A percentile compares a stretch with the other conserved stretches of the same genome.
Conservation (phyloP, 2,888 invertebrate genomes). For the Terebella lapidaria region DNA sequence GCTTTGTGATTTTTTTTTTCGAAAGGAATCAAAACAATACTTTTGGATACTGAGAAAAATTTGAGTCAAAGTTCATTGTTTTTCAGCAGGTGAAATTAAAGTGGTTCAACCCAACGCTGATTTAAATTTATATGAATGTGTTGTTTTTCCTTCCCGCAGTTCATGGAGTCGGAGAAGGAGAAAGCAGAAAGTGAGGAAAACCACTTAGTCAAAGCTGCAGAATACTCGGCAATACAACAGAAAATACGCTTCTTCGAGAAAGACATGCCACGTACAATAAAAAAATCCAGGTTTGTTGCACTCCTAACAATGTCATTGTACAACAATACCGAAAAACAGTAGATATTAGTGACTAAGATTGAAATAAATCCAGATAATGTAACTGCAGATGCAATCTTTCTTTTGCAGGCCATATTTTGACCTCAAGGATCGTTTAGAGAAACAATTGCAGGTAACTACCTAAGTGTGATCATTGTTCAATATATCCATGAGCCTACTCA, state of each 20-base stretch:
- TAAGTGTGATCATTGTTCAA: background rate
- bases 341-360: no score
- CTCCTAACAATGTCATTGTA: background rate
- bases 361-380: no score
- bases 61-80: no score
- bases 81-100: no score
- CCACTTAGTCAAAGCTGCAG: slow-evolving; percentile 58
- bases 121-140: no score
- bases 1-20: no score
- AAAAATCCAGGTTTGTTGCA: slow-evolving; percentile 17
- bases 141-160: no score
- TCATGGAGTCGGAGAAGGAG: slow-evolving; percentile 87
- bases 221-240: slow-evolving; percentile 17
- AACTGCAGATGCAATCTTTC: no score
- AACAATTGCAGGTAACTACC: slow-evolving; percentile 66
- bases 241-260: slow-evolving; percentile 19
- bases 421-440: slow-evolving; percentile 79
- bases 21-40: no score
- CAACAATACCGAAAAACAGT: no score
- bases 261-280: slow-evolving; percentile 21
- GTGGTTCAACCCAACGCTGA: no score
- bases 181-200: slow-evolving; percentile 84
- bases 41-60: no score
- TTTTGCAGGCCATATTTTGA: slow-evolving; percentile 74
- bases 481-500: background rate